phyloP scores from a whole-genome alignment of 1,140 invertebrate species.

The Mycetomoellerius zeteki region DNA sequence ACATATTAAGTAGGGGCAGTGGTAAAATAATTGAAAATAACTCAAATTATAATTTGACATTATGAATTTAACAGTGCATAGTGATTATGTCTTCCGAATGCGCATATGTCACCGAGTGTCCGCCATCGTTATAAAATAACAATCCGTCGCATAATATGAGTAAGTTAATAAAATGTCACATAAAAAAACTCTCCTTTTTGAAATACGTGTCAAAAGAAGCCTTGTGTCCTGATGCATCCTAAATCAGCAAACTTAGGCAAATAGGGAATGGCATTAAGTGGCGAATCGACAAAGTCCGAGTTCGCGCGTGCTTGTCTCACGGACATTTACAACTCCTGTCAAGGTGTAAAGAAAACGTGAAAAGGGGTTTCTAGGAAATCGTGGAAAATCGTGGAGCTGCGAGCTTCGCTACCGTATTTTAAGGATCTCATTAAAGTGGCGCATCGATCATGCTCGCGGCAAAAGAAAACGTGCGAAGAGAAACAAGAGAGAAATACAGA shows the following conservation, averaged over 20 bases:
- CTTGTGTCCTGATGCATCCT: neutral
- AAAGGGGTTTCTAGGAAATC: constrained; percentile 39
- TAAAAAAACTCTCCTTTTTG: neutral
- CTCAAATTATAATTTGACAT: no score
- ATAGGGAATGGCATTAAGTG: constrained; percentile 18
- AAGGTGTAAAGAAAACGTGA: neutral
- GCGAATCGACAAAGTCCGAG: constrained; percentile 28
- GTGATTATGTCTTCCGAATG: constrained; percentile 31
- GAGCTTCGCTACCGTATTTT: constrained; percentile 67
- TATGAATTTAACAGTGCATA: no score
- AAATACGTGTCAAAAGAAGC: neutral
- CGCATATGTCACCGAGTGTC: constrained; percentile 13
- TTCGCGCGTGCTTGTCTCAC: constrained; percentile 10
- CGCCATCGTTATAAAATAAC: neutral
- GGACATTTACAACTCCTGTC: constrained; percentile 15
- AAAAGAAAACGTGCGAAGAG: constrained; percentile 32
- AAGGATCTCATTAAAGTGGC: constrained; percentile 77
- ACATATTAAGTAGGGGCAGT: no score
- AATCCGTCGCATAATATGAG: constrained; percentile 24
- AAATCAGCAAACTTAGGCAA: constrained; percentile 9
- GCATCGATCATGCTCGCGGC: constrained; percentile 51
- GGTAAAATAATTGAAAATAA: no score
- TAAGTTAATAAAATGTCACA: constrained; percentile 46
- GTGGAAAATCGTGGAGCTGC: neutral
- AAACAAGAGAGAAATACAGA: neutral